These are phyloP conservation scores for Mionectes macconnelli DNA, from an alignment of 2,113 vertebrate genomes.

Conservation along the genomic window DNA sequence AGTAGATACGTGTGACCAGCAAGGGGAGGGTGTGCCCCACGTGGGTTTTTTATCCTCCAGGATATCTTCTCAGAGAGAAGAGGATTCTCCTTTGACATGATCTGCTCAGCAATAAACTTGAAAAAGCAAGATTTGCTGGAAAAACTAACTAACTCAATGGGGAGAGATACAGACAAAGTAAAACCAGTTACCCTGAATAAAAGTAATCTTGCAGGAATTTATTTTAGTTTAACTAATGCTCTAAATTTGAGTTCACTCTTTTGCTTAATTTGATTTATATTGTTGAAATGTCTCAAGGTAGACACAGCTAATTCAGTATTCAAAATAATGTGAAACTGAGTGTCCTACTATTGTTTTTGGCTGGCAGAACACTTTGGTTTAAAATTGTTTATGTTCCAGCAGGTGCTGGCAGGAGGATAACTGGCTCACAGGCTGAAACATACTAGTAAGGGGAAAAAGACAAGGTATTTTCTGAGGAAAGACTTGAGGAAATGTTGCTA, in stretches of 20 bases:
- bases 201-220: neutral
- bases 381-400: neutral
- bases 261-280: neutral
- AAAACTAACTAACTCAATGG: neutral
- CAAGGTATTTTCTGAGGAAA: neutral
- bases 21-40: neutral
- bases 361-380: neutral
- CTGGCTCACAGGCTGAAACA: neutral
- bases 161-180: neutral
- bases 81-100: neutral
- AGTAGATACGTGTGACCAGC: neutral
- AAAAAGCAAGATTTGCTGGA: neutral
- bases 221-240: neutral
- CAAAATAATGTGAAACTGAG: neutral
- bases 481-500: neutral
- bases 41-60: neutral
- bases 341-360: neutral
- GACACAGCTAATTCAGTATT: neutral
- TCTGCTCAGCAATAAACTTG: neutral
- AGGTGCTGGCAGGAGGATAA: neutral
- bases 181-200: neutral
- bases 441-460: neutral
- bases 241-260: neutral
- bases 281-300: neutral
- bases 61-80: neutral